Conservation (phyloP, 1,140 invertebrate genomes). For the Rhagoletis pomonella region DNA sequence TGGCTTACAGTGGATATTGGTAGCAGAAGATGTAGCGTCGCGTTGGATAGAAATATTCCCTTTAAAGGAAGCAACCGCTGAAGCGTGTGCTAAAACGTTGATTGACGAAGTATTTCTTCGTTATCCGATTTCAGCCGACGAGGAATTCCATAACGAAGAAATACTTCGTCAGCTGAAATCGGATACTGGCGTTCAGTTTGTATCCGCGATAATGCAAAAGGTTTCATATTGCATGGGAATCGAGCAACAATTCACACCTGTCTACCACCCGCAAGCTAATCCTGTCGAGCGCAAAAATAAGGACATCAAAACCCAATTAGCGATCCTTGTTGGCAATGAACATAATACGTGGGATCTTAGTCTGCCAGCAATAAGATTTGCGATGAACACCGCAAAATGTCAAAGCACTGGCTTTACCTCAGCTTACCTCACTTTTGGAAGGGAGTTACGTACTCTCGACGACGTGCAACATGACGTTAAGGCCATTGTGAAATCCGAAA, state of each 20-base stretch:
- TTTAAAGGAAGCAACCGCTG: conserved; percentile 49
- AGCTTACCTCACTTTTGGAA: too few species aligned
- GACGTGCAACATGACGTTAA: too few species aligned
- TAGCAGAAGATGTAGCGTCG: conserved; percentile 59
- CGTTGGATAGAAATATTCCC: conserved; percentile 60
- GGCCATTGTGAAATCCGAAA: too few species aligned
- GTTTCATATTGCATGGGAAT: conserved; percentile 64
- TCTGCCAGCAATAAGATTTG: conserved; percentile 16
- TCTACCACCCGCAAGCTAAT: conserved; percentile 72
- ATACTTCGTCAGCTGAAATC: conserved; percentile 50
- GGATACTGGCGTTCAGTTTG: conserved; percentile 56
- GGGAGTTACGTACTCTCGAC: too few species aligned
- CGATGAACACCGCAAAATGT: conserved; percentile 49
- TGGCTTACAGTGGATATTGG: conserved; percentile 61
- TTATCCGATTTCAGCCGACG: too few species aligned
- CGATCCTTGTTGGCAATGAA: conserved; percentile 58
- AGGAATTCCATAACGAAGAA: too few species aligned
- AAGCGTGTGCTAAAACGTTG: conserved; percentile 39
- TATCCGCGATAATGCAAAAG: conserved; percentile 67
- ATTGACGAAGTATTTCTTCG: conserved; percentile 44
- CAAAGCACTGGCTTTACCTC: conserved; percentile 40
- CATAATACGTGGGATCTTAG: conserved; percentile 41
- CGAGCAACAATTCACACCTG: conserved; percentile 66
- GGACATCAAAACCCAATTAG: conserved; percentile 72
- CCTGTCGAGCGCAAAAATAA: conserved; percentile 72